phyloP scores from a whole-genome alignment of 2,888 invertebrate genomes.

The Autographa pulchrina region DNA sequence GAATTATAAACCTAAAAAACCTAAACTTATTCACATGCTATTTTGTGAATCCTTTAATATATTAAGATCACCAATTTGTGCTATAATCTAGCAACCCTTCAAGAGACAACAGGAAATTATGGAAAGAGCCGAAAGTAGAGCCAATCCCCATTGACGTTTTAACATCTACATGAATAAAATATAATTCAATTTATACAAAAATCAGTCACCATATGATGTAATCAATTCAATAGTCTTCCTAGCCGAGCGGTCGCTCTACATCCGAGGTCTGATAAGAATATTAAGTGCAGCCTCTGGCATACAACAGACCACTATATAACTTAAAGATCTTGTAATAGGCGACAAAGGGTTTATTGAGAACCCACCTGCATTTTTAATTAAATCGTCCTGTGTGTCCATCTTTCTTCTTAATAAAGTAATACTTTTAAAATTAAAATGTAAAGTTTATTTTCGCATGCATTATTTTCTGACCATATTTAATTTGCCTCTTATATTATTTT shows the following conservation, averaged over 20 bases:
- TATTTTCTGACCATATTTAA: not conserved
- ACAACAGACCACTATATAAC: not conserved
- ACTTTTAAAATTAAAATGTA: not conserved
- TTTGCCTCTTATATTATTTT: not conserved
- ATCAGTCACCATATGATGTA: not conserved
- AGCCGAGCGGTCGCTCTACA: not conserved
- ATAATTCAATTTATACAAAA: too few species aligned
- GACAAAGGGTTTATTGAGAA: not conserved
- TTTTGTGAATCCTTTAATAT: too few species aligned
- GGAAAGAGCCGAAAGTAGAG: too few species aligned
- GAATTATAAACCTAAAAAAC: too few species aligned
- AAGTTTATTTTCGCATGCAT: not conserved
- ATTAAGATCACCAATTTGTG: too few species aligned
- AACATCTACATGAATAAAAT: not conserved
- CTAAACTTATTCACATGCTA: too few species aligned
- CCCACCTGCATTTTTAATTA: not conserved
- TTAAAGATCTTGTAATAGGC: not conserved
- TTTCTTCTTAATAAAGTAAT: not conserved
- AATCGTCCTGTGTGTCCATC: not conserved
- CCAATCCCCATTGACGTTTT: too few species aligned
- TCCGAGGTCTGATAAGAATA: conserved; percentile 4
- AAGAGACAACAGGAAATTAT: too few species aligned
- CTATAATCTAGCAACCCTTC: too few species aligned
- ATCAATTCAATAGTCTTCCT: not conserved
- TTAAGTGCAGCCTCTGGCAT: conserved; percentile 1